Evolutionary conservation across 1,140 invertebrate species (phyloP).

Genomic region (Lepeophtheirus salmonis): DNA sequence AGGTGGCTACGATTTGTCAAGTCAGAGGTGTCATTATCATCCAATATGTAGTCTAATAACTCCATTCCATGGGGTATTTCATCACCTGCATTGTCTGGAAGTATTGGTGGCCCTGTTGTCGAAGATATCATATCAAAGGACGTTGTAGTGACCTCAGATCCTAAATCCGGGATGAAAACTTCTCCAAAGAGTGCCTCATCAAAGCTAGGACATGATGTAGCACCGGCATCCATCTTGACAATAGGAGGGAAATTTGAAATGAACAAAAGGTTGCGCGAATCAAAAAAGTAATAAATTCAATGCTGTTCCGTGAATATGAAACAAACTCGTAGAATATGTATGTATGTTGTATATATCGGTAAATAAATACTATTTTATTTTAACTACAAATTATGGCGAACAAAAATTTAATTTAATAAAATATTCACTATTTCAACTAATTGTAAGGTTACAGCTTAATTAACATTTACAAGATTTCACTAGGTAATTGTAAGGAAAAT

Average conservation of each 20-base stretch:
- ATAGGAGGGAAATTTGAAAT: not conserved
- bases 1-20: no score
- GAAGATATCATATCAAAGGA: not conserved
- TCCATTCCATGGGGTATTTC: not conserved
- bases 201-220: not conserved
- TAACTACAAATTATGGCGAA: no score
- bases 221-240: not conserved
- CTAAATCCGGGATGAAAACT: not conserved
- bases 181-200: not conserved
- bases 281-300: no score
- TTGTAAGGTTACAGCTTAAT: no score
- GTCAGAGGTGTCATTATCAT: not conserved
- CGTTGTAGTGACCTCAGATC: not conserved
- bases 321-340: no score
- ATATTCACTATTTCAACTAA: no score
- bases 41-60: not conserved
- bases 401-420: no score
- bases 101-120: not conserved
- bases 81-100: not conserved
- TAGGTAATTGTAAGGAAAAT: no score
- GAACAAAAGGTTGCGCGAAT: not conserved
- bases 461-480: no score
- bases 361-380: no score
- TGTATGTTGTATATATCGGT: no score
- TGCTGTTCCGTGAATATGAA: not conserved